Base-by-base conservation (phyloP, 2,888 invertebrate genomes). In the Acleris sparsana region DNA sequence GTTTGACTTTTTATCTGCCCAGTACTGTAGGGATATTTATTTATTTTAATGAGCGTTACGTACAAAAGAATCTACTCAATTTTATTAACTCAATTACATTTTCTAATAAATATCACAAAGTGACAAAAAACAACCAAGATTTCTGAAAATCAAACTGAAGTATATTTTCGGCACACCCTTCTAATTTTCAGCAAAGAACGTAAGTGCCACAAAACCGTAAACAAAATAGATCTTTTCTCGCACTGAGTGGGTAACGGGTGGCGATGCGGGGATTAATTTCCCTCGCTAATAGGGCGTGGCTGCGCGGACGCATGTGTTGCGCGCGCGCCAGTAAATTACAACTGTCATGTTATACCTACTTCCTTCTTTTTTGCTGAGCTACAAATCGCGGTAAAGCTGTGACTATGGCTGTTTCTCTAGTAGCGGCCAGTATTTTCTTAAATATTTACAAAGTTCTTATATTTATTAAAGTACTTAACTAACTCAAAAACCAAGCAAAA, bases 271-370 rank as follows among this genome's bases (percentile, higher is more conserved):
- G 78, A 82, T 83, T 84, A 88, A 89, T 89, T 90, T 86, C 84
- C 80, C 75, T 76, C 74, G 83, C 80, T 86, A 91, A 92, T 91
- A 88, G 85, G 85, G 83, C 91, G 86, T 89, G 88, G 85, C 77
- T 76, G 70, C 70, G 70, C 74, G 73, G 69, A 70, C 70, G 73
- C 75, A 78, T 80, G 77, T 73, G 75, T 79, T 82, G 77, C 84
- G 83, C 85, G 85, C 80, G 81, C 78, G 46, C 65, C 16, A 74
- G 77, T 82, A 78, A 79, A 79, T 81, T 78, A 74, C 69, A 75
- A 71, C 75, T 77, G 81, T 80, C 80, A 73, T 75, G 74, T 72
- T 62, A 63, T 64, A 66, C 67, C 71, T 75, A 70, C 68, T 39
- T 39, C 13, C 11, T 33, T 73, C 72, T 75, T 76, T 79, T 80